These are phyloP conservation scores for Caranx ignobilis DNA, from an alignment of 2,113 vertebrate species.

Conservation along the genomic window DNA sequence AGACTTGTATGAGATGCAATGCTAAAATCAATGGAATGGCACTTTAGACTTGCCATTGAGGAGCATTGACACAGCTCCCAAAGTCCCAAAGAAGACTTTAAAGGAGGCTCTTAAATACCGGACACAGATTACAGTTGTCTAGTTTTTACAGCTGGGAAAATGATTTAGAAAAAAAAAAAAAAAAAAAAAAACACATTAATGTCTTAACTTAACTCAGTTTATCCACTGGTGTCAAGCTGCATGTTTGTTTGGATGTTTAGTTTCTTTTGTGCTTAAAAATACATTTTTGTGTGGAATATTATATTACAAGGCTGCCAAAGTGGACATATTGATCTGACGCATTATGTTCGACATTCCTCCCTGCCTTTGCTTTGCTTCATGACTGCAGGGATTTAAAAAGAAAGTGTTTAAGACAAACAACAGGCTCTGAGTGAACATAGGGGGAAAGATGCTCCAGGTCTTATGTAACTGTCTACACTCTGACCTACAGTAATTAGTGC, in stretches of 20 bases:
- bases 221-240: background rate
- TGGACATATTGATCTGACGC: background rate
- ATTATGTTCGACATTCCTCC: background rate
- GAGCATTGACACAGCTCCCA: background rate
- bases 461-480: background rate
- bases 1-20: background rate
- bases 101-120: background rate
- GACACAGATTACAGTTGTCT: background rate
- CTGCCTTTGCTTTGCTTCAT: background rate
- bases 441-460: background rate
- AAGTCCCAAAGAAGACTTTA: background rate
- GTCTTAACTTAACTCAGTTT: background rate
- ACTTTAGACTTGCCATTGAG: background rate
- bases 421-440: background rate
- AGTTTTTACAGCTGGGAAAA: background rate
- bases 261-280: background rate
- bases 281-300: background rate
- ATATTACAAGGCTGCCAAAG: slow-evolving; percentile 3
- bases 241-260: background rate
- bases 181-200: background rate
- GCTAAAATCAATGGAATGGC: background rate
- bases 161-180: too few species aligned
- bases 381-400: background rate
- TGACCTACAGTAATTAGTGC: background rate
- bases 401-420: slow-evolving; percentile 10